These are phyloP conservation scores for Drosophila sordidula DNA, from an alignment of 2,888 invertebrate species.

Conservation along the genomic window DNA sequence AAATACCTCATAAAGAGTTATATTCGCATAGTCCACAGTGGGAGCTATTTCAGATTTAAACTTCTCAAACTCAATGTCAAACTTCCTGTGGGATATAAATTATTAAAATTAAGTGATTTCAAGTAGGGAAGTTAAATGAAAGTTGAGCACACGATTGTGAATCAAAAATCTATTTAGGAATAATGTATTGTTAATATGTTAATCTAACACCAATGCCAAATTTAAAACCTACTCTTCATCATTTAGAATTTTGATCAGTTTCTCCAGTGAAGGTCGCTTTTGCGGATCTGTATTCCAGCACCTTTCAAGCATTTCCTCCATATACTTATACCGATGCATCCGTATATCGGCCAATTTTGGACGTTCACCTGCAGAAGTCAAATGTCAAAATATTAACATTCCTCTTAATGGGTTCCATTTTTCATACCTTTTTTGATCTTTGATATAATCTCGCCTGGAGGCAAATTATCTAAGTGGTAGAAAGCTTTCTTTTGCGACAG, in stretches of 20 bases:
- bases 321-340: neutral
- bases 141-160: too few species aligned
- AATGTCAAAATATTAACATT: neutral
- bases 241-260: neutral
- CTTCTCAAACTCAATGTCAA: neutral
- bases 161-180: too few species aligned
- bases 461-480: neutral
- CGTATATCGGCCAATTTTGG: slow-evolving; percentile 4
- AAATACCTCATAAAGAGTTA: neutral
- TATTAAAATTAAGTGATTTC: too few species aligned
- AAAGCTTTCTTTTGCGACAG: slow-evolving; percentile 3
- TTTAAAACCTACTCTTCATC: neutral
- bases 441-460: neutral
- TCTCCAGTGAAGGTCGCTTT: neutral
- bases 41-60: neutral
- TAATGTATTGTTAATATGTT: too few species aligned
- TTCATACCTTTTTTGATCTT: neutral
- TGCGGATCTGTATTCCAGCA: neutral
- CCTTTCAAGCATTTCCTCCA: neutral
- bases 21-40: neutral
- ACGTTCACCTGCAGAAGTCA: slow-evolving; percentile 5
- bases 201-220: neutral
- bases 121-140: neutral
- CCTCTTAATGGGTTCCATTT: neutral
- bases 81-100: neutral